Evolutionary conservation across 2,113 vertebrate species (phyloP), one percentile per base, ranked within the genome.

Genomic region (Synodontis membranacea): DNA sequence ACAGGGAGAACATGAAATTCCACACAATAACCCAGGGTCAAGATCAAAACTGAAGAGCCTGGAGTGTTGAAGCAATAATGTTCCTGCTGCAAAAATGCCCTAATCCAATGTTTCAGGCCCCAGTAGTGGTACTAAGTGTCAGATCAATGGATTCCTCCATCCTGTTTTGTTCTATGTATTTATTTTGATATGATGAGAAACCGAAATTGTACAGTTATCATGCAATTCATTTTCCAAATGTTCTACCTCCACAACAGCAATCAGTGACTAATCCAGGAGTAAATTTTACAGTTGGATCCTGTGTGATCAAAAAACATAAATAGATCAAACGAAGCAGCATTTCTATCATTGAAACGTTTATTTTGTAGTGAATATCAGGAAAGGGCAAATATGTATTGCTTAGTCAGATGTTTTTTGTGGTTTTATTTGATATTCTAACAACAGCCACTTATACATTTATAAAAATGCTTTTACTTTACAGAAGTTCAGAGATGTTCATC

Each of bases 381-480:
- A 52, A 48, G 46, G 66, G 62, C 52, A 86, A 56, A 84, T 8
- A 78, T 82, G 60, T 70, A 78, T 42, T 82, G 72, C 58, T 84
- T 70, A 19, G 37, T 46, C 50, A 74, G 50, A 34, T 76, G 21
- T 66, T 81, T 23, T 60, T 46, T 81, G 39, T 52, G 54, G 12
- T 25, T 68, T 85, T 83, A 56, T 79, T 82, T 80, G n/a, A 74
- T 81, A 44, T 54, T 87, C 74, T 76, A 74, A 76, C 52, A 85
- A 85, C 52, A 54, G 44, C 66, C 34, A 34, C 64, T 34, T 46
- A 25, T 70, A 83, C 19, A 58, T 75, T 75, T 82, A 82, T 19
- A 86, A 83, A 80, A n/a, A 46, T 66, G 64, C 74, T 80, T 76
- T 86, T 42, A 60, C 48, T 78, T 89, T 54, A 86, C 42, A 76